Evolutionary conservation across 2,797 vertebrate genomes (phyloP), one percentile per base, ranked within the genome.

Genomic region (Catharus ustulatus): DNA sequence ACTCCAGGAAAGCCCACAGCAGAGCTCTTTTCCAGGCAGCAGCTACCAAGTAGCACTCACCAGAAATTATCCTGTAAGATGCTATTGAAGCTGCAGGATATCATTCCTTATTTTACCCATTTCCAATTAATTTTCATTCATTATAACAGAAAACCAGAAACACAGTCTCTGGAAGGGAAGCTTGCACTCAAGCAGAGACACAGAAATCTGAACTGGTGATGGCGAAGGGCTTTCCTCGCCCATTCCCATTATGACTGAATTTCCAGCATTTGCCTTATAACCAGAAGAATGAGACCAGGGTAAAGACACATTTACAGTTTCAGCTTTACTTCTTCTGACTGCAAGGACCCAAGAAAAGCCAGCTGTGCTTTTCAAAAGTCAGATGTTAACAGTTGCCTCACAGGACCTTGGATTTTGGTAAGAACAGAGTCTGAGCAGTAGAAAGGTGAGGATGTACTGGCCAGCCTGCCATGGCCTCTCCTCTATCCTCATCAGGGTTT

Each of bases 11-110:
- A 61, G 2, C 3, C 27, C 73, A 62, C 20, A 84, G 66, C 64
- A 95, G 73, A 91, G 29, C 38, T 94, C 64, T 92, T 89, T 74
- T 51, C 48, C 84, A 85, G 52, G 83, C 54, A 93, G 54, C 43
- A 81, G 22, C n/a, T 69, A 48, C 66, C 55, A 69, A 90, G 80
- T 46, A 92, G 87, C 84, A 92, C 51, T 73, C n/a, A n/a, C n/a
- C n/a, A 75, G 49, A 89, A 88, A 55, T 40, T 34, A 61, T n/a
- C 75, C 86, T 43, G 45, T n/a, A 62, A 82, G 52, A 51, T 67
- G 15, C 36, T 30, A 10, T 0, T 32, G 84, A 88, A 51, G 48
- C 34, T 93, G 55, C 29, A 79, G 71, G 22, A 43, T 30, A 23
- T 1, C 5, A 85, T 32, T 45, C 69, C 57, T 59, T 64, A 43